These are phyloP conservation scores for Anneissia japonica DNA, from an alignment of 35 echinoderm and acorn worm genomes.

Conservation along the genomic window DNA sequence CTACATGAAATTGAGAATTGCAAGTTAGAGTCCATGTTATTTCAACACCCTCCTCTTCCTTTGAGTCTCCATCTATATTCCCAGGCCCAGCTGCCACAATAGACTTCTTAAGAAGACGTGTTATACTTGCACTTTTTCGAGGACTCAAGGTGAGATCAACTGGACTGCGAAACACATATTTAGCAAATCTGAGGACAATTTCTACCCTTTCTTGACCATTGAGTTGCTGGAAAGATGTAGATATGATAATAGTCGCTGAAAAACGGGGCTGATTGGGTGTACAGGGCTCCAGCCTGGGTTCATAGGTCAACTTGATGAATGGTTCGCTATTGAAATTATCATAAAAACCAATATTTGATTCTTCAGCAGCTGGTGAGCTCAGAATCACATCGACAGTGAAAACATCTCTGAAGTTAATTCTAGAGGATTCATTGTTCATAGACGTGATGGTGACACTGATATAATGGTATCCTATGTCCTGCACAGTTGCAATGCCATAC, in stretches of 20 bases:
- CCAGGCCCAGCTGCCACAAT: conserved; percentile 26
- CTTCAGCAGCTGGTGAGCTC: neutral
- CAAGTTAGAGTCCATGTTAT: conserved; percentile 16
- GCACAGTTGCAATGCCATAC: conserved; percentile 18
- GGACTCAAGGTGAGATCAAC: conserved; percentile 1
- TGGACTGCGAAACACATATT: neutral
- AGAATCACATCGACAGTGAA: conserved; percentile 27
- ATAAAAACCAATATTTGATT: neutral
- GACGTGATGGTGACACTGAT: conserved; percentile 4
- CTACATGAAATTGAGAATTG: neutral
- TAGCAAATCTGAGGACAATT: conserved; percentile 1
- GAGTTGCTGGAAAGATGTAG: neutral
- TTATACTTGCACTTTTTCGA: conserved; percentile 3
- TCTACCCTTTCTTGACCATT: conserved; percentile 1
- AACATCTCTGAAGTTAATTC: neutral
- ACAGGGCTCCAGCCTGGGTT: neutral
- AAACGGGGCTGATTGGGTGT: neutral
- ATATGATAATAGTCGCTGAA: neutral
- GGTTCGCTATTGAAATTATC: neutral
- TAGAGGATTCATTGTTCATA: neutral
- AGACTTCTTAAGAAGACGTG: neutral
- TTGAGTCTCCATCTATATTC: neutral
- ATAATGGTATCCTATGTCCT: conserved; percentile 28
- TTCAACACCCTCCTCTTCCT: neutral
- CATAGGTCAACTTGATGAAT: neutral